Evolutionary conservation across 2,888 invertebrate genomes (phyloP).

Genomic region (Lordiphosa fenestrarum): DNA sequence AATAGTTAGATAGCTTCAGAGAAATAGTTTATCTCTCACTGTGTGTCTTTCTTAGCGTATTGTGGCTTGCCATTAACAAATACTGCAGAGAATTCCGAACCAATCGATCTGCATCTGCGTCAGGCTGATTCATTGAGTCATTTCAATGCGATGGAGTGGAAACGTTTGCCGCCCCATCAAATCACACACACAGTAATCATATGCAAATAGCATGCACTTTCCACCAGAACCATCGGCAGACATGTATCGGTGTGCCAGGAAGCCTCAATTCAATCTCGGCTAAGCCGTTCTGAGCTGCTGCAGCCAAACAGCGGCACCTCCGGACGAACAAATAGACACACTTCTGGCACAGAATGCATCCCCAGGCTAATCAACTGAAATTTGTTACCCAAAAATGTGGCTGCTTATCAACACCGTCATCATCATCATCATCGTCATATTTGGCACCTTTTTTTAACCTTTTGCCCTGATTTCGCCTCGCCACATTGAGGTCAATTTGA

Average conservation of each 20-base stretch:
- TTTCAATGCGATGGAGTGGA: slow-evolving; percentile 60
- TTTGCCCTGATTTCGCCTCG: slow-evolving; percentile 22
- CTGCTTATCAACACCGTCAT: slow-evolving; percentile 30
- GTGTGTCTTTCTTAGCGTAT: no score
- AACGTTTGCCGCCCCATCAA: slow-evolving; percentile 32
- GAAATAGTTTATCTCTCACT: no score
- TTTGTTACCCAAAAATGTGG: slow-evolving; percentile 27
- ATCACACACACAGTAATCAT: slow-evolving; percentile 51
- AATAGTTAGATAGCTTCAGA: no score
- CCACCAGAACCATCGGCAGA: slow-evolving; percentile 30
- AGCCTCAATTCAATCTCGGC: slow-evolving; percentile 68
- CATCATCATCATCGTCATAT: slow-evolving; percentile 27
- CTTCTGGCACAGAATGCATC: slow-evolving; percentile 1
- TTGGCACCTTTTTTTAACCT: slow-evolving; percentile 51
- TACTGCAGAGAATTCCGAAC: slow-evolving; percentile 39
- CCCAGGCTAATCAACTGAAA: not conserved
- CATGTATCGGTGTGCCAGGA: slow-evolving; percentile 6
- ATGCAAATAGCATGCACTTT: slow-evolving; percentile 70
- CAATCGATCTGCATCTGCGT: slow-evolving; percentile 65
- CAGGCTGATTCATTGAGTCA: slow-evolving; percentile 65
- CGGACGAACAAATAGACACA: slow-evolving; percentile 14
- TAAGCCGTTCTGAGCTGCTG: slow-evolving; percentile 57
- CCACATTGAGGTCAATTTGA: slow-evolving; percentile 65
- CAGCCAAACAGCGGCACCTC: slow-evolving; percentile 34
- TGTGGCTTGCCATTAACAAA: not conserved